phyloP scores from a whole-genome alignment of 2,113 vertebrate species.

The Abramis brama region DNA sequence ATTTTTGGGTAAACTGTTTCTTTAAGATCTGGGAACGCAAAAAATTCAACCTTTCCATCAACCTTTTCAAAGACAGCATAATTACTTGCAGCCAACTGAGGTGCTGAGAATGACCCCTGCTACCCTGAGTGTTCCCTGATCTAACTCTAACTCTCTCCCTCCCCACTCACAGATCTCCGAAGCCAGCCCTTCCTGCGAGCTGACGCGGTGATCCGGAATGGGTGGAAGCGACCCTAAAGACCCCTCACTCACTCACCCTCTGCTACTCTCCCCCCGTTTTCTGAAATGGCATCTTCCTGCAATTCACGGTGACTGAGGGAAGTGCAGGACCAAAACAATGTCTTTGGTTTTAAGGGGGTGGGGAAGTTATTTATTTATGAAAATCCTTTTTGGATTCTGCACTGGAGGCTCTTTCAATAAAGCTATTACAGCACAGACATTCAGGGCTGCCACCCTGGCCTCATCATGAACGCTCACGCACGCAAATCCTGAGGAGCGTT shows the following conservation, averaged over 20 bases:
- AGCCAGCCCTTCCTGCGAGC: slow-evolving; percentile 83
- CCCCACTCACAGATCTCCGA: slow-evolving; percentile 82
- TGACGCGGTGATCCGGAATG: slow-evolving; percentile 80
- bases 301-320: slow-evolving; percentile 70
- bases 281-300: slow-evolving; percentile 60
- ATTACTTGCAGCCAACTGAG: neutral
- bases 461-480: slow-evolving; percentile 47
- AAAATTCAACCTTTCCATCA: neutral
- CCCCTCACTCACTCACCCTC: slow-evolving; percentile 61
- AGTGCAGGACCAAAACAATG: slow-evolving; percentile 63
- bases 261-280: slow-evolving; percentile 53
- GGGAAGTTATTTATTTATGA: slow-evolving; percentile 79
- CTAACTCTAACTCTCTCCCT: slow-evolving; percentile 66
- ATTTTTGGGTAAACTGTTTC: slow-evolving; percentile 1
- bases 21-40: neutral
- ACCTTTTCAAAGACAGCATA: neutral
- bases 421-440: slow-evolving; percentile 63
- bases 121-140: slow-evolving; percentile 66
- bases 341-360: slow-evolving; percentile 65
- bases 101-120: slow-evolving; percentile 46
- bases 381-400: slow-evolving; percentile 66
- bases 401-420: slow-evolving; percentile 60
- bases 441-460: slow-evolving; percentile 19
- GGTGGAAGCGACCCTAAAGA: slow-evolving; percentile 81
- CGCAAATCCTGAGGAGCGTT: slow-evolving; percentile 15